A percentile compares a stretch with the other conserved stretches of the same genome.
These are phyloP conservation scores for Hydropotes inermis DNA, from an alignment of 2,113 vertebrate genomes.

Conservation along the genomic window DNA sequence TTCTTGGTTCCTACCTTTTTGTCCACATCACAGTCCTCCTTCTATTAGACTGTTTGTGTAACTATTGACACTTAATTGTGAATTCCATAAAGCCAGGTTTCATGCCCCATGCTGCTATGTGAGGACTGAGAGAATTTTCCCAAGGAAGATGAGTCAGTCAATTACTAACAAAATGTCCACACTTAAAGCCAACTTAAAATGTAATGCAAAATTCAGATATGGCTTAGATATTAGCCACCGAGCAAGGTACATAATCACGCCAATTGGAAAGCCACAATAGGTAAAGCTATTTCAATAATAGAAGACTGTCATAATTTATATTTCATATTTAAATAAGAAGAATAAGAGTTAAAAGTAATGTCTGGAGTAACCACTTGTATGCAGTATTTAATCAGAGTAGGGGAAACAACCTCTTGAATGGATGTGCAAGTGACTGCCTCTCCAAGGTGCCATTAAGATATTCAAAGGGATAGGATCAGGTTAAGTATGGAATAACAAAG, in stretches of 20 bases:
- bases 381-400: background rate
- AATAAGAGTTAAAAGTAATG: background rate
- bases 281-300: background rate
- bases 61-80: background rate
- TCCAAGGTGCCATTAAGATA: background rate
- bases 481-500: background rate
- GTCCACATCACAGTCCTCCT: background rate
- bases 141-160: background rate
- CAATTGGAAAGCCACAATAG: background rate
- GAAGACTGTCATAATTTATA: background rate
- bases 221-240: background rate
- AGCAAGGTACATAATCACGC: background rate
- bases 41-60: background rate
- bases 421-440: background rate
- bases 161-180: background rate
- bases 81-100: background rate
- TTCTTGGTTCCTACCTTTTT: background rate
- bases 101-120: background rate
- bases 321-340: background rate
- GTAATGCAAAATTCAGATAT: background rate
- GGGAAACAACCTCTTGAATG: background rate
- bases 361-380: background rate
- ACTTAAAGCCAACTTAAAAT: background rate
- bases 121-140: background rate
- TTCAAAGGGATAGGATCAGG: background rate